Percentiles rank a stretch among this genome's conserved stretches.
phyloP scores from a whole-genome alignment of 64 coral and sea anemone genomes.

The Trachythela sp. region DNA sequence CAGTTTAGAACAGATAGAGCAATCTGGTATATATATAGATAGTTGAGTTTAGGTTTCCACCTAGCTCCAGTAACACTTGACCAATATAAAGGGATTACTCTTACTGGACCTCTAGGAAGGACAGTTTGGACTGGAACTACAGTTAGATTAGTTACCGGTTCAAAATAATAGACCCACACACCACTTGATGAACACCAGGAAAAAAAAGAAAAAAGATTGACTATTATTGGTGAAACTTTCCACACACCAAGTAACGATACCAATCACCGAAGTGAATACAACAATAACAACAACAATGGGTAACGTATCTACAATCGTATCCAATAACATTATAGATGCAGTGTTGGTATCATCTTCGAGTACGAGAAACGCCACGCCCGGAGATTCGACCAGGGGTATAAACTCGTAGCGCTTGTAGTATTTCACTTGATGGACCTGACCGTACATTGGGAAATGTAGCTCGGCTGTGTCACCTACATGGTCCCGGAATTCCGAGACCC shows the following conservation, averaged over 20 bases:
- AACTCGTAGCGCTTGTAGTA: conserved; percentile 66
- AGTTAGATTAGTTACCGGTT: too few relatives aligned
- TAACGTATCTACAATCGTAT: conserved; percentile 70
- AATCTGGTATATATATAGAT: too few relatives aligned
- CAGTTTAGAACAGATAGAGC: too few relatives aligned
- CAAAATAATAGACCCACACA: conserved; percentile 26
- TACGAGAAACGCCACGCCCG: conserved; percentile 86
- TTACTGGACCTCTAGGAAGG: too few relatives aligned
- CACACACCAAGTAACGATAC: conserved; percentile 79
- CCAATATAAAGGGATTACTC: too few relatives aligned
- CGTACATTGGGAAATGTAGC: conserved; percentile 77
- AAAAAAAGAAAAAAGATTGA: conserved; percentile 58
- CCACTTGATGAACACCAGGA: conserved; percentile 51
- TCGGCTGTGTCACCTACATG: conserved; percentile 29
- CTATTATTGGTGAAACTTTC: conserved; percentile 85
- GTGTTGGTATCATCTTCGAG: conserved; percentile 60
- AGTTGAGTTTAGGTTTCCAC: too few relatives aligned
- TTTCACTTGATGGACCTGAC: conserved; percentile 59
- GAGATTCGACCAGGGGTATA: conserved; percentile 70
- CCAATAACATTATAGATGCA: conserved; percentile 65
- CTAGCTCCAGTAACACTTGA: too few relatives aligned
- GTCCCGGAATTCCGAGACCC: conserved; percentile 25
- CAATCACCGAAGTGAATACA: conserved; percentile 58
- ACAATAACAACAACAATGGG: conserved; percentile 71
- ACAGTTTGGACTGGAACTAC: too few relatives aligned